These are phyloP conservation scores for Lysandra coridon DNA, from an alignment of 2,888 invertebrate species.

Conservation along the genomic window DNA sequence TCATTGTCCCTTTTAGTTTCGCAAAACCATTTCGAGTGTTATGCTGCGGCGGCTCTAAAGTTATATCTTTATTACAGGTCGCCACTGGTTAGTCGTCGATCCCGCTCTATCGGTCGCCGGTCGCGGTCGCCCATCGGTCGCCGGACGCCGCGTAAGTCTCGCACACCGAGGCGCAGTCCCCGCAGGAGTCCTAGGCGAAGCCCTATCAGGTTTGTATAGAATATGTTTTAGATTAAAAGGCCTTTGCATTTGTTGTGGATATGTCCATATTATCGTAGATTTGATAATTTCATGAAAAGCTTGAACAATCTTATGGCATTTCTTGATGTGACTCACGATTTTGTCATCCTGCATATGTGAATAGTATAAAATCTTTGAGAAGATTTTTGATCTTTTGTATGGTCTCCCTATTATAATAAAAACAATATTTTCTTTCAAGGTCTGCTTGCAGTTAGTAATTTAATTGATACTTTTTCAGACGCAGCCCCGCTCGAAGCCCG, in stretches of 20 bases:
- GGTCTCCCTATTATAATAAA: background rate
- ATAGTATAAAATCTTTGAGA: no score
- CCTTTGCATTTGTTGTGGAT: background rate
- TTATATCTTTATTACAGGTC: constrained; percentile 41
- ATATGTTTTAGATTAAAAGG: background rate
- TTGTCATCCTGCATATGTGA: no score
- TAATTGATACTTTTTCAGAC: constrained; percentile 33
- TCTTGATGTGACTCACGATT: no score
- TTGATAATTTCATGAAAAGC: no score
- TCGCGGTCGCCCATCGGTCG: constrained; percentile 46
- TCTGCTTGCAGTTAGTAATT: background rate
- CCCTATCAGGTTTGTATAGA: constrained; percentile 52
- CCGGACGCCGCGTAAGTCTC: constrained; percentile 44
- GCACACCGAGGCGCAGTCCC: constrained; percentile 49
- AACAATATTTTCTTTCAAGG: background rate
- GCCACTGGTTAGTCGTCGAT: constrained; percentile 43
- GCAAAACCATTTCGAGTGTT: no score
- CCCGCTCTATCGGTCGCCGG: constrained; percentile 43
- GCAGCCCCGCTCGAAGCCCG: constrained; percentile 41
- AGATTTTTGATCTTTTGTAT: background rate
- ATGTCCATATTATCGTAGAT: no score
- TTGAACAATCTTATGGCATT: no score
- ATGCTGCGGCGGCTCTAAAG: background rate
- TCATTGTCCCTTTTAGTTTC: no score
- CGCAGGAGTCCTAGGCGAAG: constrained; percentile 56